Evolutionary conservation across 2,888 invertebrate genomes (phyloP).

Genomic region (Leistus spinibarbis): DNA sequence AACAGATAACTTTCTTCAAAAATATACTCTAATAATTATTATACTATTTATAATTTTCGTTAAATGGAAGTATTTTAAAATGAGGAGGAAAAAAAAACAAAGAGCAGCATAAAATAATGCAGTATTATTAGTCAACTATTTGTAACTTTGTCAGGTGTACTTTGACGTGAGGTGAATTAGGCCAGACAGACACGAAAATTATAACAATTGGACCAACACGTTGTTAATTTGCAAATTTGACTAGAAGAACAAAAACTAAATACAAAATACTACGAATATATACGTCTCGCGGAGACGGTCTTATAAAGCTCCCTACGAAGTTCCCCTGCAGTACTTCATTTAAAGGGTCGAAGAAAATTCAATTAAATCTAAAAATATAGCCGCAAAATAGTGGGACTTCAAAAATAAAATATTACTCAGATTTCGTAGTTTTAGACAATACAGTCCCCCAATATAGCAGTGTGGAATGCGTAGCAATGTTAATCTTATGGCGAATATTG

Average conservation of each 20-base stretch:
- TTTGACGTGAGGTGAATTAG: not conserved
- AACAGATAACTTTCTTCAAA: slow-evolving; percentile 33
- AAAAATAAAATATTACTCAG: no score
- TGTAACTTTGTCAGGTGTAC: not conserved
- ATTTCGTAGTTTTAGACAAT: no score
- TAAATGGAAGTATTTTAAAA: slow-evolving; percentile 15
- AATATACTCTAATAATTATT: slow-evolving; percentile 25
- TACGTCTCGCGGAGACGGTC: not conserved
- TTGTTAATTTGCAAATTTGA: slow-evolving; percentile 35
- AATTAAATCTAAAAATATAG: no score
- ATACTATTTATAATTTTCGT: slow-evolving; percentile 27
- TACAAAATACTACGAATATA: slow-evolving; percentile 2
- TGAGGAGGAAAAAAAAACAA: not conserved
- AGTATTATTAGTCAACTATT: not conserved
- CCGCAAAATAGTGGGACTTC: no score
- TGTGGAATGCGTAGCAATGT: no score
- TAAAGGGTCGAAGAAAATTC: no score
- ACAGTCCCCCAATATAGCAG: no score
- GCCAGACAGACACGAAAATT: slow-evolving; percentile 12
- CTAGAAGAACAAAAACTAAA: slow-evolving; percentile 36
- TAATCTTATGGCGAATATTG: no score
- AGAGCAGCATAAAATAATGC: not conserved
- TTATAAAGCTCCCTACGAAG: not conserved
- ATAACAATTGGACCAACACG: not conserved
- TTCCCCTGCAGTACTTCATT: no score